Base-by-base conservation (phyloP, 2,113 vertebrate genomes). In the Podarcis cretensis region DNA sequence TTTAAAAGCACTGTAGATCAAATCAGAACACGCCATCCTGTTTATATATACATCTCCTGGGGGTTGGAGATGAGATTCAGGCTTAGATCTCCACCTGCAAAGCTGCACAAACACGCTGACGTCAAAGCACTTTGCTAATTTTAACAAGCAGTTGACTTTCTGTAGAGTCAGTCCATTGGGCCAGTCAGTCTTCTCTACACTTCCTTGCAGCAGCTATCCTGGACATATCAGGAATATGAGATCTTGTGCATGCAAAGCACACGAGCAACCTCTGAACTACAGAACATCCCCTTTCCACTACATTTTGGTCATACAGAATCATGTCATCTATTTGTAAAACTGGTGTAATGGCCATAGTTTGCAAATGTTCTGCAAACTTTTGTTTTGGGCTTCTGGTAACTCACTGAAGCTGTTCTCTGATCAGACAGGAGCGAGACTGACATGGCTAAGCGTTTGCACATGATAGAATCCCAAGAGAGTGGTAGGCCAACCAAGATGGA, bases 21-120 rank as follows among this genome's bases (percentile, higher is more conserved):
- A 78, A 43, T 83, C 90, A 81, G 89, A 93, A 84, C 66, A 93
- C 87, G 79, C 63, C 88, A 89, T 85, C 77, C 69, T 93, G 35
- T 43, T 77, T 77, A 77, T 25, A 23, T 63, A 63, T 35, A 54
- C 48, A 54, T 3, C 48, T 65, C 21, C 78, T 32, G 18, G 54
- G 78, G n/a, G 9, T 16, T 63, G 59, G 59, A 18, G 6, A 23
- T 21, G 63, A 63, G 10, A 59, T 30, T 81, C 21, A 32, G 18
- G 30, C 27, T 80, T 59, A 20, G 20, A 63, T 63, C 7, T 63
- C 18, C 20, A 35, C 7, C 35, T 32, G n/a, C n/a, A 65, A 37
- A 23, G 32, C 43, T 81, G 80, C 59, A 37, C 9, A 20, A 20
- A 27, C 27, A 32, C n/a, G 32, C 6, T 54, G 68, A 54, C 30